These are phyloP conservation scores for Miniopterus natalensis DNA, from an alignment of 2,113 vertebrate species.

Conservation along the genomic window DNA sequence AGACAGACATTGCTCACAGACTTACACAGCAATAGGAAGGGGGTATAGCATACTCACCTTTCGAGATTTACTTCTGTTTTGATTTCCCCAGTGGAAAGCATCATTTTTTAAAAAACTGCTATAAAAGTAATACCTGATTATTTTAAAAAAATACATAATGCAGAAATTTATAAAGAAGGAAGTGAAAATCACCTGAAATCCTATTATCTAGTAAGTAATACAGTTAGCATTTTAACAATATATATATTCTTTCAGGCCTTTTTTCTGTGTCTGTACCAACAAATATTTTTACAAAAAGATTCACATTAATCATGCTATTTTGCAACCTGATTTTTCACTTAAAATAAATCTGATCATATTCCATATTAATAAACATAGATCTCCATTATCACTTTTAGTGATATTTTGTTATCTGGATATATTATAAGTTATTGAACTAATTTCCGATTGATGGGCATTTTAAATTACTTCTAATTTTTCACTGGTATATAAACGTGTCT, in stretches of 20 bases:
- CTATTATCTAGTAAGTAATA: background rate
- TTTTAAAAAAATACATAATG: background rate
- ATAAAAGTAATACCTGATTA: background rate
- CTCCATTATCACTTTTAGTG: background rate
- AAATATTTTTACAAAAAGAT: background rate
- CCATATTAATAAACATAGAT: constrained; percentile 5
- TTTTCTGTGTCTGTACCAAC: background rate
- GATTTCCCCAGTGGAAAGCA: background rate
- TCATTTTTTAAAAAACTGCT: background rate
- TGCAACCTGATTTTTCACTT: constrained; percentile 5
- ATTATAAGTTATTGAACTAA: constrained; percentile 3
- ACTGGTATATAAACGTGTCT: background rate
- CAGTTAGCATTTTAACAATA: background rate
- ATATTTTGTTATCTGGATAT: background rate
- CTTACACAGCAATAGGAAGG: background rate
- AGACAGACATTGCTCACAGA: background rate
- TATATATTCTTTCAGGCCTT: background rate
- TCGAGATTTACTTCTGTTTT: background rate
- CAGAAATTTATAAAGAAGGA: constrained; percentile 36
- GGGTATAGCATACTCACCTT: background rate
- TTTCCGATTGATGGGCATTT: background rate
- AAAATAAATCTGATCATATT: constrained; percentile 17
- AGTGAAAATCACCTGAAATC: background rate
- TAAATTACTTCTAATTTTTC: background rate
- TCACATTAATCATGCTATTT: background rate